A percentile compares a stretch with the other conserved stretches of the same genome.
phyloP scores from a whole-genome alignment of 1,140 invertebrate genomes.

The Venustaconcha ellipsiformis region DNA sequence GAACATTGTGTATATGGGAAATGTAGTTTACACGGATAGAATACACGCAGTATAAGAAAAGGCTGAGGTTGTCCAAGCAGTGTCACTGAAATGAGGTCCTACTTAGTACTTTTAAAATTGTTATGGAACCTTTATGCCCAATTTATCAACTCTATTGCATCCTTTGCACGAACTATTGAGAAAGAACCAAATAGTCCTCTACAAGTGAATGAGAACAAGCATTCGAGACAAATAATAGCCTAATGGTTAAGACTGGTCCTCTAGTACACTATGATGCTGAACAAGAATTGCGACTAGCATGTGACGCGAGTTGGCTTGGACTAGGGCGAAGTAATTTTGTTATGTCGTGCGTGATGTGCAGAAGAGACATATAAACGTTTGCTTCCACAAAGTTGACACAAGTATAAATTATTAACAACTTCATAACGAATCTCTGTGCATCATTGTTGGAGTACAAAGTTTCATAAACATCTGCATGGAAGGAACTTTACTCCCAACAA shows the following conservation, averaged over 20 bases:
- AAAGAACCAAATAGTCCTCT: conserved; percentile 32
- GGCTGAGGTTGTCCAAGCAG: conserved; percentile 30
- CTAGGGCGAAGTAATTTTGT: conserved; percentile 69
- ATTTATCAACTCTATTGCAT: conserved; percentile 21
- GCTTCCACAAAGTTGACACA: conserved; percentile 66
- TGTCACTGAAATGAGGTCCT: conserved; percentile 28
- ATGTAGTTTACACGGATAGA: conserved; percentile 29
- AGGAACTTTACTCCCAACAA: conserved; percentile 49
- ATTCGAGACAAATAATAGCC: conserved; percentile 24
- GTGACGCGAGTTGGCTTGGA: conserved; percentile 71
- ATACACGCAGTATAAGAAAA: conserved; percentile 31
- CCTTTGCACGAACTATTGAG: conserved; percentile 31
- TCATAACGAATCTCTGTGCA: conserved; percentile 68
- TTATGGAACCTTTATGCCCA: conserved; percentile 35
- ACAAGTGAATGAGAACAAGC: conserved; percentile 10
- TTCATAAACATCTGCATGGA: conserved; percentile 68
- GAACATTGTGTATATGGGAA: conserved; percentile 11
- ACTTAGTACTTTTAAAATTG: conserved; percentile 37
- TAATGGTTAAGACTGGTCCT: conserved; percentile 25
- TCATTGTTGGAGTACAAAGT: conserved; percentile 63
- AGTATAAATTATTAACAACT: conserved; percentile 68
- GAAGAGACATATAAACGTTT: conserved; percentile 67
- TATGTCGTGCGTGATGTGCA: conserved; percentile 63
- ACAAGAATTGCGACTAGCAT: conserved; percentile 52
- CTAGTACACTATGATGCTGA: conserved; percentile 33